Evolutionary conservation across 2,113 vertebrate species (phyloP).

Genomic region (Ellobius talpinus): DNA sequence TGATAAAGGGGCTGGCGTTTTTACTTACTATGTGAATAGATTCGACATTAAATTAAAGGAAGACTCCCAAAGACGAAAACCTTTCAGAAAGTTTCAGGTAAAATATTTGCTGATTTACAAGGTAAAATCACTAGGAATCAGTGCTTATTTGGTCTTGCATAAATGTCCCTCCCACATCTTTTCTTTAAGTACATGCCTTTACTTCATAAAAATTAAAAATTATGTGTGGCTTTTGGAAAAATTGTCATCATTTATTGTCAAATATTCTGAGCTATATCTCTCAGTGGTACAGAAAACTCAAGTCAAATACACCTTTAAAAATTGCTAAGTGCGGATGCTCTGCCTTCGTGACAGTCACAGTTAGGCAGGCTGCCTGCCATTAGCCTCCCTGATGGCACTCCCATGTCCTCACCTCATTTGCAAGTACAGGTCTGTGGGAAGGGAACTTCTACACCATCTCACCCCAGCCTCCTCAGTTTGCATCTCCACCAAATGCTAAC

Average conservation of each 20-base stretch:
- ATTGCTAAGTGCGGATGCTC: conserved; percentile 64
- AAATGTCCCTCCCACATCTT: not conserved
- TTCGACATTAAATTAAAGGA: not conserved
- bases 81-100: not conserved
- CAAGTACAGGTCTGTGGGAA: conserved; percentile 77
- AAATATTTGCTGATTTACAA: not conserved
- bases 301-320: conserved; percentile 66
- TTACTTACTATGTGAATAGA: not conserved
- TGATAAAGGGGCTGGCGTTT: not conserved
- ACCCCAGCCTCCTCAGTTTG: conserved; percentile 76
- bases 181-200: not conserved
- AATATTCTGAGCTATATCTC: not conserved
- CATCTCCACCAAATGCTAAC: conserved; percentile 79
- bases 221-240: conserved; percentile 14
- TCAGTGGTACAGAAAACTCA: conserved; percentile 54
- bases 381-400: conserved; percentile 81
- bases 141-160: not conserved
- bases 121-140: no score
- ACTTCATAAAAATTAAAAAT: conserved; percentile 33
- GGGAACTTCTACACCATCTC: conserved; percentile 60
- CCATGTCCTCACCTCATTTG: conserved; percentile 84
- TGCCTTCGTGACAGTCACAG: conserved; percentile 84
- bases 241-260: not conserved
- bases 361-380: conserved; percentile 81
- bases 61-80: not conserved